phyloP scores from a whole-genome alignment of 2,888 invertebrate genomes.

The Endotricha flammealis region DNA sequence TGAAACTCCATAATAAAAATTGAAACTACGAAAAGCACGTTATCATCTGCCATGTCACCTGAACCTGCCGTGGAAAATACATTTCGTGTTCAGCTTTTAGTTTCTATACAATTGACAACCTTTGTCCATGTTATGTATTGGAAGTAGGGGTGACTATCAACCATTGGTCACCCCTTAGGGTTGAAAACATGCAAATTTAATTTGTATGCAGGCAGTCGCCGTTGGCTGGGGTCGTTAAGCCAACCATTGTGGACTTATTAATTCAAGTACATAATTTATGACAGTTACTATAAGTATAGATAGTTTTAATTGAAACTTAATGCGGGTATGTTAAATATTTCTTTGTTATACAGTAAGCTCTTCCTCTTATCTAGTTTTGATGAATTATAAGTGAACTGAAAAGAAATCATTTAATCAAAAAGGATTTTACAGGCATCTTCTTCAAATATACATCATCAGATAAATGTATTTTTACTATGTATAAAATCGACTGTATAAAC shows the following conservation, averaged over 20 bases:
- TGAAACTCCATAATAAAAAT: too few species aligned
- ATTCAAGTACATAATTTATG: constrained; percentile 70
- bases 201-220: constrained; percentile 56
- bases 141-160: constrained; percentile 1
- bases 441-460: too few species aligned
- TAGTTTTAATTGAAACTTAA: constrained; percentile 71
- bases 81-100: too few species aligned
- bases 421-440: too few species aligned
- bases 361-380: too few species aligned
- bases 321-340: constrained; percentile 44
- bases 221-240: constrained; percentile 59
- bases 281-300: constrained; percentile 51
- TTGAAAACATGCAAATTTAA: constrained; percentile 73
- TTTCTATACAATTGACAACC: constrained; percentile 3
- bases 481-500: too few species aligned
- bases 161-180: constrained; percentile 32
- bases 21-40: too few species aligned
- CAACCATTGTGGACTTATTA: constrained; percentile 66
- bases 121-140: neutral
- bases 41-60: too few species aligned
- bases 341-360: neutral
- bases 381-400: too few species aligned
- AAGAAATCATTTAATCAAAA: too few species aligned
- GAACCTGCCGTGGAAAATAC: too few species aligned
- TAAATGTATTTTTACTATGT: too few species aligned